These are phyloP conservation scores for Hemistola chrysoprasaria DNA, from an alignment of 2,888 invertebrate genomes.

Conservation along the genomic window DNA sequence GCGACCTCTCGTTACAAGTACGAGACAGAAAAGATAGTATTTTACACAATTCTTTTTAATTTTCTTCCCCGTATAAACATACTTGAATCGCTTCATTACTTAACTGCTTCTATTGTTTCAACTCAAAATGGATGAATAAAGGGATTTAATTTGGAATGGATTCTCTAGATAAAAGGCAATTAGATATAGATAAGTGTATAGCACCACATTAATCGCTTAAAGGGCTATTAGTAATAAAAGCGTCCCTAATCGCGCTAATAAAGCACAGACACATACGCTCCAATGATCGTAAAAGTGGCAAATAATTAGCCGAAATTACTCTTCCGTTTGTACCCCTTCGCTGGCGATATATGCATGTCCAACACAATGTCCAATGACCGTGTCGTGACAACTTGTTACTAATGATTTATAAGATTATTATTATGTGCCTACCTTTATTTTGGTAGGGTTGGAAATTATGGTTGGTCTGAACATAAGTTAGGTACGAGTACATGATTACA, in stretches of 20 bases:
- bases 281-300: slow-evolving; percentile 61
- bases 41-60: too few relatives aligned
- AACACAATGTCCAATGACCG: too few relatives aligned
- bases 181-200: slow-evolving; percentile 25
- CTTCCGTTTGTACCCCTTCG: slow-evolving; percentile 41
- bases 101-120: too few relatives aligned
- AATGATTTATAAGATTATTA: slow-evolving; percentile 8
- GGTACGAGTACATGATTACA: too few relatives aligned
- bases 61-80: too few relatives aligned
- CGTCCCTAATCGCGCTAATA: slow-evolving; percentile 57
- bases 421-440: too few relatives aligned
- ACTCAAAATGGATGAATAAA: slow-evolving; percentile 6
- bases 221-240: slow-evolving; percentile 62
- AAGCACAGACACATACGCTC: slow-evolving; percentile 49
- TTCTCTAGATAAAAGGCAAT: slow-evolving; percentile 8
- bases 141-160: slow-evolving; percentile 18
- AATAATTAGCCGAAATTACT: slow-evolving; percentile 68
- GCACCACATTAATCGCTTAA: slow-evolving; percentile 52
- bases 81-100: too few relatives aligned
- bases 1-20: too few relatives aligned
- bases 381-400: slow-evolving; percentile 7
- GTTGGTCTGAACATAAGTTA: too few relatives aligned
- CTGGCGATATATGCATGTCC: slow-evolving; percentile 15
- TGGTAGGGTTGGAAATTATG: too few relatives aligned
- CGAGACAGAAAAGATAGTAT: too few relatives aligned